A percentile compares a stretch with the other conserved stretches of the same genome.
Evolutionary conservation across 2,888 invertebrate genomes (phyloP).

Genomic region (Cephus rjabovi): DNA sequence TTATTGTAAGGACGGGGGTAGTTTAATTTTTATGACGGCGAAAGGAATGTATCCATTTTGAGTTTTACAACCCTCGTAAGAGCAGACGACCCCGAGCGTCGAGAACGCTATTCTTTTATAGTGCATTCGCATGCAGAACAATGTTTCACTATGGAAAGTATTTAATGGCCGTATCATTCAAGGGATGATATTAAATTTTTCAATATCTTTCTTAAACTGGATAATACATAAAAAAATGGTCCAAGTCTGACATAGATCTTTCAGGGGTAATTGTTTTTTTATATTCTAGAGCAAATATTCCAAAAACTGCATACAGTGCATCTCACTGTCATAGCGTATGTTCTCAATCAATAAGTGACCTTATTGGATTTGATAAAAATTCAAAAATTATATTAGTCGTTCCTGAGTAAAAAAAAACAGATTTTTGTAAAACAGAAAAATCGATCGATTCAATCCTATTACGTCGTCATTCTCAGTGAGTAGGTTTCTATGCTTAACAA

Average conservation of each 20-base stretch:
- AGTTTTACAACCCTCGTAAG: neutral
- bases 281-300: too few species aligned
- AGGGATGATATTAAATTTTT: neutral
- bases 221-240: neutral
- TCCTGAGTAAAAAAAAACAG: too few species aligned
- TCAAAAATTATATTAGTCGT: too few species aligned
- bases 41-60: neutral
- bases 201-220: neutral
- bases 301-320: too few species aligned
- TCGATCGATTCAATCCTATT: too few species aligned
- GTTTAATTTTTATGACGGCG: neutral
- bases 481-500: too few species aligned
- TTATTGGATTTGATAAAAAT: too few species aligned
- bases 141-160: neutral
- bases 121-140: neutral
- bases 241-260: too few species aligned
- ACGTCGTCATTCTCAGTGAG: too few species aligned
- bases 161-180: neutral
- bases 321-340: too few species aligned
- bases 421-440: neutral
- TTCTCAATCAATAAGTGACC: too few species aligned
- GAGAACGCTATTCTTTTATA: neutral
- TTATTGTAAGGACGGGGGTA: neutral
- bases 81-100: neutral
- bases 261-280: too few species aligned